A percentile compares a stretch with the other conserved stretches of the same genome.
These are phyloP conservation scores for Pimpla rufipes DNA, from an alignment of 2,888 invertebrate species.

Conservation along the genomic window DNA sequence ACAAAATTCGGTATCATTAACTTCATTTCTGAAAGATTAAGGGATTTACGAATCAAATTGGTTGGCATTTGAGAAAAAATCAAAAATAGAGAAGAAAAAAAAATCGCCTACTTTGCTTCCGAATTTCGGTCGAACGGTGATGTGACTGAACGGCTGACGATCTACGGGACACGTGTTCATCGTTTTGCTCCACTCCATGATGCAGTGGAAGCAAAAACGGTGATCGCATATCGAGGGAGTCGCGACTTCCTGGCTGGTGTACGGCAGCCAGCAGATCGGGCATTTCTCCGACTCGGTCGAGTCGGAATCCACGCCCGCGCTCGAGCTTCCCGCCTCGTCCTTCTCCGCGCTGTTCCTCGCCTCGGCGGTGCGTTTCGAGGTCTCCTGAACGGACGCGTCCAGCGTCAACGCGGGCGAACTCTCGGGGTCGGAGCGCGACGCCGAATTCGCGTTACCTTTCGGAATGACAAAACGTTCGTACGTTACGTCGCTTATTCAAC, in stretches of 20 bases:
- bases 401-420: not conserved
- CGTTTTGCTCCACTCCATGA: constrained; percentile 97
- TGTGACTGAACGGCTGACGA: constrained; percentile 91
- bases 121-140: constrained; percentile 90
- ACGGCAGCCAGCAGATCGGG: constrained; percentile 94
- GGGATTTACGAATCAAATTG: not conserved
- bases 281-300: constrained; percentile 93
- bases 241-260: constrained; percentile 93
- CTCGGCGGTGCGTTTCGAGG: not conserved
- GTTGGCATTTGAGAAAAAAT: not conserved
- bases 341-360: not conserved
- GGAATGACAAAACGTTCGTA: not conserved
- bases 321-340: constrained; percentile 30
- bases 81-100: not conserved
- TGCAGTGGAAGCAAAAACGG: constrained; percentile 95
- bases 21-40: no score
- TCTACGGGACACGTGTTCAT: constrained; percentile 98
- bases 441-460: not conserved
- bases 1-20: no score
- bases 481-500: not conserved
- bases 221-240: constrained; percentile 96
- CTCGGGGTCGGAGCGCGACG: not conserved
- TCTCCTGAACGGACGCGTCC: not conserved
- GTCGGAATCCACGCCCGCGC: constrained; percentile 85
- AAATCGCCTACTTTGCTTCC: constrained; percentile 87